A percentile compares a stretch with the other conserved stretches of the same genome.
Evolutionary conservation across 2,113 vertebrate genomes (phyloP).

Genomic region (Paramormyrops kingsleyae): DNA sequence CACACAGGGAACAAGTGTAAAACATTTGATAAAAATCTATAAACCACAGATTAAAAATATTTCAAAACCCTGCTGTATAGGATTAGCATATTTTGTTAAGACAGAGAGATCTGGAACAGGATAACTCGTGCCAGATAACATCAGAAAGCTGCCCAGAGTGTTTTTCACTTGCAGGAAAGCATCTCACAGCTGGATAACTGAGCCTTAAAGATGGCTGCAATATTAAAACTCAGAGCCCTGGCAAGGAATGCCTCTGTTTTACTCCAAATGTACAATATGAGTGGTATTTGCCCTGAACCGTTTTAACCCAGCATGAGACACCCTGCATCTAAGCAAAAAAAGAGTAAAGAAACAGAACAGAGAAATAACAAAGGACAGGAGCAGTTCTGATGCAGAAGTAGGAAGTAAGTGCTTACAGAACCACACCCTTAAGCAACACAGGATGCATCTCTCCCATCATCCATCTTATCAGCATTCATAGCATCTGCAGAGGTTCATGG

Average conservation of each 20-base stretch:
- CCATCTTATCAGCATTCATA: background rate
- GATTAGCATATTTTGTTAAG: background rate
- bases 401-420: background rate
- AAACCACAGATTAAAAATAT: background rate
- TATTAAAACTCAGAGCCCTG: background rate
- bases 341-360: background rate
- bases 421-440: background rate
- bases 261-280: background rate
- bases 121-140: background rate
- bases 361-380: background rate
- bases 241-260: background rate
- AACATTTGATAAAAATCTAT: background rate
- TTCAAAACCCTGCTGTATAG: background rate
- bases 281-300: background rate
- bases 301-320: background rate
- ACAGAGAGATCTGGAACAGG: background rate
- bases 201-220: background rate
- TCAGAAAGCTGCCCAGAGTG: background rate
- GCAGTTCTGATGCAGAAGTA: background rate
- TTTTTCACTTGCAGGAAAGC: background rate
- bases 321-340: background rate
- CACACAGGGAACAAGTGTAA: background rate
- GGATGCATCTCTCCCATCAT: background rate
- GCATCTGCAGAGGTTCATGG: background rate
- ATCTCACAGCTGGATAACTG: background rate